Evolutionary conservation across 2,797 vertebrate genomes (phyloP).

Genomic region (Gorsachius magnificus): DNA sequence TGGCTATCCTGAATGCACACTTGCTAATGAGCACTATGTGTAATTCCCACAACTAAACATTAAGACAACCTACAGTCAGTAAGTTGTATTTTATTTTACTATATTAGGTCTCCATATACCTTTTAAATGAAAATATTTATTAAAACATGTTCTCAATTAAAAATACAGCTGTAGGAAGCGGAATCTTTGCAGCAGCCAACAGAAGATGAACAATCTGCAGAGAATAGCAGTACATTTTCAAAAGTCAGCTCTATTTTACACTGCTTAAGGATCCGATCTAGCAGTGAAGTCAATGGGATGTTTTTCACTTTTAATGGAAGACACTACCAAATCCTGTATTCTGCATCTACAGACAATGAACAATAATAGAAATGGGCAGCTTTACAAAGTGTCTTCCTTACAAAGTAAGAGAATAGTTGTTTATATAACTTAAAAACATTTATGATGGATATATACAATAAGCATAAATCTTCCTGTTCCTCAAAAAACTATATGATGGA

Average conservation of each 20-base stretch:
- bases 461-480: not conserved
- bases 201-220: not conserved
- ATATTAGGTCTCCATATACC: not conserved
- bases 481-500: not conserved
- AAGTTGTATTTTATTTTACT: not conserved
- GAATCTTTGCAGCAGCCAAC: not conserved
- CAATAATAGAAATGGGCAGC: not conserved
- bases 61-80: not conserved
- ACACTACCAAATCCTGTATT: not conserved
- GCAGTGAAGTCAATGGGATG: not conserved
- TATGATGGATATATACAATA: not conserved
- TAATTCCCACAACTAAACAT: not conserved
- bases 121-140: constrained; percentile 28
- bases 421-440: not conserved
- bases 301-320: not conserved
- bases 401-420: not conserved
- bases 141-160: constrained; percentile 27
- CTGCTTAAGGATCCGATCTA: not conserved
- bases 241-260: constrained; percentile 5
- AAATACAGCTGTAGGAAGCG: constrained; percentile 2
- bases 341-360: not conserved
- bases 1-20: not conserved
- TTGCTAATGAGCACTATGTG: not conserved
- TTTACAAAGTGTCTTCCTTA: not conserved
- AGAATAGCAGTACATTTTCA: not conserved